Evolutionary conservation across 2,888 invertebrate species (phyloP).

Genomic region (Netelia melanura): DNA sequence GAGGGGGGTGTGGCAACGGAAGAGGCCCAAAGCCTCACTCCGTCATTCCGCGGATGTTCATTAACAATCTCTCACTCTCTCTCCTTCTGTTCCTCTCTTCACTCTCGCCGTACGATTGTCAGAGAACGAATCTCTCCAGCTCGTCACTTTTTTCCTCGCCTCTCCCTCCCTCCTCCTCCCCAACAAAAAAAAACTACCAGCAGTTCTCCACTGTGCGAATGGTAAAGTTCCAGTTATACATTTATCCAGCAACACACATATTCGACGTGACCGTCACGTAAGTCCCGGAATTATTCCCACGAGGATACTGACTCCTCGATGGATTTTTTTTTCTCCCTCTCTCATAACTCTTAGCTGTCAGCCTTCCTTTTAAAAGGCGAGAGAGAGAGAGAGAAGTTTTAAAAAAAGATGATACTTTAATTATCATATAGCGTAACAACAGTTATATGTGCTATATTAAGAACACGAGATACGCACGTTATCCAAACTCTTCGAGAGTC

Average conservation of each 20-base stretch:
- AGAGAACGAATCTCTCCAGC: neutral
- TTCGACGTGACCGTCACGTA: conserved; percentile 32
- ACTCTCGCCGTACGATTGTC: neutral
- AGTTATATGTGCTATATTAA: neutral
- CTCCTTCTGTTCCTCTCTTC: neutral
- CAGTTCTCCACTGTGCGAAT: neutral
- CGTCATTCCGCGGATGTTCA: neutral
- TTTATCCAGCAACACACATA: conserved; percentile 11
- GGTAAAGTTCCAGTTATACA: conserved; percentile 2
- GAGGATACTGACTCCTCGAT: conserved; percentile 49
- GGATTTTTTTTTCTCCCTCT: neutral
- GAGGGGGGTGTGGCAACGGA: conserved; percentile 20
- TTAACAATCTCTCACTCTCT: neutral
- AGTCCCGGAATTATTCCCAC: conserved; percentile 46
- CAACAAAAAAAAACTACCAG: neutral
- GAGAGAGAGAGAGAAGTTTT: neutral
- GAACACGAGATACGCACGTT: neutral
- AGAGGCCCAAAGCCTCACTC: neutral
- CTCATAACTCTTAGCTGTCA: neutral
- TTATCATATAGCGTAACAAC: neutral
- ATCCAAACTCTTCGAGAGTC: neutral
- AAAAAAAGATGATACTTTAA: conserved; percentile 21
- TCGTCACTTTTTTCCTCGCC: neutral
- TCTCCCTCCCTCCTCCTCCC: neutral
- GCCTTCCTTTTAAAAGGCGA: neutral